Evolutionary conservation across 2,113 vertebrate genomes (phyloP), one percentile per base, ranked within the genome.

Genomic region (Chlamydotis undulata): DNA sequence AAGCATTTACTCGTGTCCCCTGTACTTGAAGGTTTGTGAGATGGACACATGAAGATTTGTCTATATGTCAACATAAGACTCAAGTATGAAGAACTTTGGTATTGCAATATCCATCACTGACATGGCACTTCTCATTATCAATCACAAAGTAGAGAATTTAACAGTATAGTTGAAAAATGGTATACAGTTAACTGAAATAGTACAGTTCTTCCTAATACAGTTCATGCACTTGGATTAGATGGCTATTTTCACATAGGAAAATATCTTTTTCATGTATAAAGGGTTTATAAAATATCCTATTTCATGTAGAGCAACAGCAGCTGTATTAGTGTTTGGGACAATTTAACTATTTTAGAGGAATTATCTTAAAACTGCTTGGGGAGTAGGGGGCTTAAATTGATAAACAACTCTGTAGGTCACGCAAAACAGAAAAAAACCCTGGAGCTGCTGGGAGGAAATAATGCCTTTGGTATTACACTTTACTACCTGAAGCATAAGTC

Each of bases 101-200:
- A 92, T 24, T 86, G 67, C 81, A 91, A 68, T 73, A 91, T 89
- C 65, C 71, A 87, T 91, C 89, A 91, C 76, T 78, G 82, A 73
- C 53, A 82, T 56, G 87, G 83, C 87, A 93, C 69, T 84, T 93
- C 87, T 94, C 65, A 79, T 79, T 87, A 70, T 84, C 81, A 82
- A 84, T 69, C 81, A 93, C 78, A 73, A 82, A 93, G 69, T 43
- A 87, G 61, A 93, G 96, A 93, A 93, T 91, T 71, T 94, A 96
- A 87, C 79, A 65, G 52, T 50, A 59, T 17, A 65, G 75, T 24
- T 95, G 87, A 90, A 95, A 96, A 93, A 91, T 35, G 37, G 47
- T 59, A 67, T 15, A 74, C 28, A 43, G 75, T 71, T 91, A 87
- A 89, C 59, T 50, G 52, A 86, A 92, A 92, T 50, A 85, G 71